phyloP scores from a whole-genome alignment of 2,113 vertebrate genomes.

The Sapajus apella region DNA sequence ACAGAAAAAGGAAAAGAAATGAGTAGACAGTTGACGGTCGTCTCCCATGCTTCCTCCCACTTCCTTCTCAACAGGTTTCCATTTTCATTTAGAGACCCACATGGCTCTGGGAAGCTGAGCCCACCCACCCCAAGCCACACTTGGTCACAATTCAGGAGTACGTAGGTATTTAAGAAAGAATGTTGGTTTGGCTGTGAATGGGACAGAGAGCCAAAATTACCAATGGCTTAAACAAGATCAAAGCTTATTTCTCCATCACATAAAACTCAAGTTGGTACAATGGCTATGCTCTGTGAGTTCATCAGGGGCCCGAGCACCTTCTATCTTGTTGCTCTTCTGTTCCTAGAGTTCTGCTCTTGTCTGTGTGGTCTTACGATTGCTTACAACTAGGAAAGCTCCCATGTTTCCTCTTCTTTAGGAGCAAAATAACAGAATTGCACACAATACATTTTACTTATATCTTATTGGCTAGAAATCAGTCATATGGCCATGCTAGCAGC shows the following conservation, averaged over 20 bases:
- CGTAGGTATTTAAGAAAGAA: background rate
- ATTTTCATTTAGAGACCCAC: background rate
- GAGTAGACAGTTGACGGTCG: no score
- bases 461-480: background rate
- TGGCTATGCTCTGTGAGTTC: background rate
- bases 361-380: background rate
- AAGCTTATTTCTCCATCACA: background rate
- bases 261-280: background rate
- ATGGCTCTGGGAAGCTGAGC: background rate
- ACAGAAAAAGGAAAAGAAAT: background rate
- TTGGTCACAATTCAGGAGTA: background rate
- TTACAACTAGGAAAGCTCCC: background rate
- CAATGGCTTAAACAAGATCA: background rate
- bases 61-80: background rate
- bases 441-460: background rate
- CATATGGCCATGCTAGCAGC: background rate
- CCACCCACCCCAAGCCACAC: background rate
- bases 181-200: background rate
- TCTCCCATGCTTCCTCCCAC: background rate
- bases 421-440: background rate
- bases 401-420: background rate
- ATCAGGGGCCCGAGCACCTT: background rate
- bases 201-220: background rate
- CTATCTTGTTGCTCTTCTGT: background rate
- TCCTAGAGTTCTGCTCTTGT: background rate